Percentiles rank a stretch among this genome's conserved stretches.
phyloP scores from a whole-genome alignment of 2,888 invertebrate species.

The Bugula neritina region DNA sequence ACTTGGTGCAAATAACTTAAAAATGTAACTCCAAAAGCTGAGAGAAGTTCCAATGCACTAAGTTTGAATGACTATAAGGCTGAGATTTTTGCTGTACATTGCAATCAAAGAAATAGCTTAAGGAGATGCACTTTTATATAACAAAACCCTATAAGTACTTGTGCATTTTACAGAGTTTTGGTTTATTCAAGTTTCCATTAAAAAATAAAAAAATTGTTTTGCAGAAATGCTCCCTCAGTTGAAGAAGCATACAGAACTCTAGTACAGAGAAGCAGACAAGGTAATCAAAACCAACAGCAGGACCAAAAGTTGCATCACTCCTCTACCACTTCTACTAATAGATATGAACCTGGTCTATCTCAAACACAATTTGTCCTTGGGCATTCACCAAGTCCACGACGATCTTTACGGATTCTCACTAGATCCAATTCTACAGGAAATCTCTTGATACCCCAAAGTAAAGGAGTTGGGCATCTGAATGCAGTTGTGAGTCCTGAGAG shows the following conservation, averaged over 20 bases:
- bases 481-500: not conserved
- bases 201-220: too few relatives aligned
- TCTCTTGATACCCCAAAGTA: not conserved
- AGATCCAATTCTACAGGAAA: not conserved
- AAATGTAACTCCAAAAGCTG: too few relatives aligned
- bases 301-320: not conserved
- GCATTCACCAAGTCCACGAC: not conserved
- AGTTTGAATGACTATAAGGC: too few relatives aligned
- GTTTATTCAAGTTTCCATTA: too few relatives aligned
- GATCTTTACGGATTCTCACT: not conserved
- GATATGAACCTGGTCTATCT: slow-evolving; percentile 1
- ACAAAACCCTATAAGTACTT: too few relatives aligned
- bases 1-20: too few relatives aligned
- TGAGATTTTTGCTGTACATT: too few relatives aligned
- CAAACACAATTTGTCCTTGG: not conserved
- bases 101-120: too few relatives aligned
- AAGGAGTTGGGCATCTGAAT: not conserved
- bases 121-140: too few relatives aligned
- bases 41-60: too few relatives aligned
- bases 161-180: too few relatives aligned
- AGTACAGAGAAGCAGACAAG: not conserved
- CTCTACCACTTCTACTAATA: not conserved
- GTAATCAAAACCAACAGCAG: not conserved
- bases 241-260: slow-evolving; percentile 1
- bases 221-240: not conserved